A percentile compares a stretch with the other conserved stretches of the same genome.
phyloP scores from a whole-genome alignment of 1,140 invertebrate genomes.

The Drosophila oshimai region DNA sequence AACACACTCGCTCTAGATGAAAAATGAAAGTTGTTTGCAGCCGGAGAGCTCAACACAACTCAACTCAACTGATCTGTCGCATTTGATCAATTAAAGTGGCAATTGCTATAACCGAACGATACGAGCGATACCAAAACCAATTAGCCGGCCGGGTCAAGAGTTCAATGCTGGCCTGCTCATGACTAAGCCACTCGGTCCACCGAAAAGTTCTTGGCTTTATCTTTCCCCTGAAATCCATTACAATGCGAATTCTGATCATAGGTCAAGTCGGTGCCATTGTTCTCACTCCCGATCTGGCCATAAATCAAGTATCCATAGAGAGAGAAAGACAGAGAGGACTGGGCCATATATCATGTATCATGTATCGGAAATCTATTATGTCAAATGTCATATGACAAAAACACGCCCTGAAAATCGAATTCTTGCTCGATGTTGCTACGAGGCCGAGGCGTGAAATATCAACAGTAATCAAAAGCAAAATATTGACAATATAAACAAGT shows the following conservation, averaged over 20 bases:
- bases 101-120: conserved; percentile 56
- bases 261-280: conserved; percentile 34
- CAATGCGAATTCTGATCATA: conserved; percentile 48
- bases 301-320: conserved; percentile 32
- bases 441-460: conserved; percentile 72
- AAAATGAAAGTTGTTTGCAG: conserved; percentile 77
- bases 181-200: conserved; percentile 23
- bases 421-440: conserved; percentile 25
- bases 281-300: conserved; percentile 31
- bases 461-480: conserved; percentile 66
- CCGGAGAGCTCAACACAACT: no score
- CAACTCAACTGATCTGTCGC: conserved; percentile 37
- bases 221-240: conserved; percentile 32
- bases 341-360: conserved; percentile 13
- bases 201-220: conserved; percentile 15
- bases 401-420: conserved; percentile 49
- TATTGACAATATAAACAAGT: conserved; percentile 59
- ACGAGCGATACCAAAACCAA: conserved; percentile 53
- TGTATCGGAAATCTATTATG: conserved; percentile 52
- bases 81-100: conserved; percentile 75
- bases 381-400: conserved; percentile 45
- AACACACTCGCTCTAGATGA: conserved; percentile 51
- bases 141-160: conserved; percentile 69
- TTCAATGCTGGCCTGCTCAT: conserved; percentile 55
- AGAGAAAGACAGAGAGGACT: not conserved